Percentiles rank a stretch among this genome's conserved stretches.
These are phyloP conservation scores for Calidris pugnax DNA, from an alignment of 2,113 vertebrate genomes.

Conservation along the genomic window DNA sequence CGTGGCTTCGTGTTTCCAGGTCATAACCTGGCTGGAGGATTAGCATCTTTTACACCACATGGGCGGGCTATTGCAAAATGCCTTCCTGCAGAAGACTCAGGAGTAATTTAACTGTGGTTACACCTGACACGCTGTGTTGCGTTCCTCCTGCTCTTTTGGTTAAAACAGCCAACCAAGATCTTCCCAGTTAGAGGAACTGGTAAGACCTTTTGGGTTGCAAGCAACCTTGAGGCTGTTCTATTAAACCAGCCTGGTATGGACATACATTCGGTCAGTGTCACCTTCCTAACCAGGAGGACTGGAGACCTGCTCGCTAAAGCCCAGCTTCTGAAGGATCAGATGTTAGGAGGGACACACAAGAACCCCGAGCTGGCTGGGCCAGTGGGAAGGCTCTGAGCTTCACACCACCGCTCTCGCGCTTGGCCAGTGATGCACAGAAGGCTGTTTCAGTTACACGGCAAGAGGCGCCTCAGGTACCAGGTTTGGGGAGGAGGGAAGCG, in stretches of 20 bases:
- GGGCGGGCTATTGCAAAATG: background rate
- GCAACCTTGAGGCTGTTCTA: background rate
- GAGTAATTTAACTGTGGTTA: background rate
- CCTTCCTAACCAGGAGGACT: background rate
- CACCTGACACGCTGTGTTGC: background rate
- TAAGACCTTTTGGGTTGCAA: background rate
- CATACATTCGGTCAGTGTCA: fast-evolving
- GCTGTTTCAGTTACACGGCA: background rate
- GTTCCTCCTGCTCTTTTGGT: background rate
- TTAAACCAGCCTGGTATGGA: background rate
- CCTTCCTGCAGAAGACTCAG: background rate
- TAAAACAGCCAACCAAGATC: background rate
- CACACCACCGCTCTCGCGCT: background rate
- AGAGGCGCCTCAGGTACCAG: fast-evolving
- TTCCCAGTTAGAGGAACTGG: background rate
- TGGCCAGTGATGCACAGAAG: background rate
- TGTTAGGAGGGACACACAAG: background rate
- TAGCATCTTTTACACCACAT: background rate
- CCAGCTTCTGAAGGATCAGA: background rate
- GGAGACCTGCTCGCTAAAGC: background rate
- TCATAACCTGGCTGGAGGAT: background rate
- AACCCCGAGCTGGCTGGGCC: background rate
- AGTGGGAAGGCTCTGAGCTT: background rate
- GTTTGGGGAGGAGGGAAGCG: fast-evolving
- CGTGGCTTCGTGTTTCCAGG: background rate